Evolutionary conservation across 2,888 invertebrate genomes (phyloP).

Genomic region (Epinotia ramella): DNA sequence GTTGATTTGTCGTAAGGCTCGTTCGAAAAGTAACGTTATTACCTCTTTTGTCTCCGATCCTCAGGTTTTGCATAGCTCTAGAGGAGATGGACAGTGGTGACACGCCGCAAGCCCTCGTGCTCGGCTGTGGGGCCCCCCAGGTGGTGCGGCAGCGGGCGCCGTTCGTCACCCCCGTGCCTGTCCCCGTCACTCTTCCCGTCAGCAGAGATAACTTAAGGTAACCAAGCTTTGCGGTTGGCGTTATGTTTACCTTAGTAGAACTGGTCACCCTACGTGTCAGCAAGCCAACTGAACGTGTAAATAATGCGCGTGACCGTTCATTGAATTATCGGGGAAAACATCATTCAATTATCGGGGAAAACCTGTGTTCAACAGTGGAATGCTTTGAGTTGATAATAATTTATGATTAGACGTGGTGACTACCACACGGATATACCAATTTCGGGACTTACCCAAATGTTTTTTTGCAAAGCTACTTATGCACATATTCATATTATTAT

Average conservation of each 20-base stretch:
- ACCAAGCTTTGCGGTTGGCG: neutral
- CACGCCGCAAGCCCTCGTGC: constrained; percentile 86
- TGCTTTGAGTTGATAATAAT: too few species aligned
- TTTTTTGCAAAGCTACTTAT: too few species aligned
- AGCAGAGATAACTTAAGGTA: constrained; percentile 64
- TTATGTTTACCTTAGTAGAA: too few species aligned
- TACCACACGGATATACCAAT: neutral
- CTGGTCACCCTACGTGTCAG: neutral
- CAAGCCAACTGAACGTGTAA: neutral
- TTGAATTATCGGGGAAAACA: neutral
- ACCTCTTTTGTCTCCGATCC: neutral
- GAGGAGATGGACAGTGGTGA: constrained; percentile 86
- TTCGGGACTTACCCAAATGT: neutral
- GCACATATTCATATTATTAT: neutral
- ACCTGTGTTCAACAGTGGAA: neutral
- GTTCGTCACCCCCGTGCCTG: constrained; percentile 66
- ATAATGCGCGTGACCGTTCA: neutral
- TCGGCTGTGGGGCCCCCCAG: constrained; percentile 82
- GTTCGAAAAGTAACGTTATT: too few species aligned
- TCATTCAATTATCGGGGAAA: neutral
- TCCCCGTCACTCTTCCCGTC: constrained; percentile 63
- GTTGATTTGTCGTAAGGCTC: too few species aligned
- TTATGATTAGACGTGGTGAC: too few species aligned
- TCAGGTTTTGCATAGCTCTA: constrained; percentile 88
- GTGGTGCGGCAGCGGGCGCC: constrained; percentile 67